These are phyloP conservation scores for Teleogryllus occipitalis DNA, from an alignment of 1,140 invertebrate genomes.

Conservation along the genomic window DNA sequence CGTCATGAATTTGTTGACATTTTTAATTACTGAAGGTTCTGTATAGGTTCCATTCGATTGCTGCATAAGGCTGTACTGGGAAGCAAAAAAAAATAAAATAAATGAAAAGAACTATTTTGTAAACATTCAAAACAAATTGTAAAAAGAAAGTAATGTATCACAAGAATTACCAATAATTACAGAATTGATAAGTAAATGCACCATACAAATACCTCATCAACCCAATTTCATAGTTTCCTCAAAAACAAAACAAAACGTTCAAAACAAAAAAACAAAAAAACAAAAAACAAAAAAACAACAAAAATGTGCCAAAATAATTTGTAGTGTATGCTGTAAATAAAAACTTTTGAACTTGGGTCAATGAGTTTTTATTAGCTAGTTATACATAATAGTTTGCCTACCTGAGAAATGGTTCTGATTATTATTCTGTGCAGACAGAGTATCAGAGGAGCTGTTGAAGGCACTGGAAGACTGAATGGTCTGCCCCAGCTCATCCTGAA, in stretches of 20 bases:
- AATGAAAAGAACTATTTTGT: not conserved
- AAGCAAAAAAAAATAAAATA: not conserved
- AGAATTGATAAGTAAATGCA: not conserved
- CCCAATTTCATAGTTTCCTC: not conserved
- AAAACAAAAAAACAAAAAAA: not conserved
- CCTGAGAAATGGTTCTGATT: constrained; percentile 23
- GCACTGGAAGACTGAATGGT: constrained; percentile 21
- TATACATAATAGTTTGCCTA: not conserved
- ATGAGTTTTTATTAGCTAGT: too few relatives aligned
- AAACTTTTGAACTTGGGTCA: too few relatives aligned
- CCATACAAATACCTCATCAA: not conserved
- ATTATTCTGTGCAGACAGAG: constrained; percentile 10
- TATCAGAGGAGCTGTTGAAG: constrained; percentile 17
- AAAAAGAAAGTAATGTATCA: not conserved
- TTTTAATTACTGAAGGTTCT: not conserved
- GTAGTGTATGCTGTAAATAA: not conserved
- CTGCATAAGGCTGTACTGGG: not conserved
- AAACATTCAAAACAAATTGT: not conserved
- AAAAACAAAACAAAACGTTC: not conserved
- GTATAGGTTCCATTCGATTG: not conserved
- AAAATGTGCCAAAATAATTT: not conserved
- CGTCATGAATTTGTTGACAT: not conserved
- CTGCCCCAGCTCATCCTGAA: constrained; percentile 20
- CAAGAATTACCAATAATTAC: not conserved
- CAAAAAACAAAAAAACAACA: not conserved